These are phyloP conservation scores for Drosophila neotestacea DNA, from an alignment of 2,888 invertebrate genomes.

Conservation along the genomic window DNA sequence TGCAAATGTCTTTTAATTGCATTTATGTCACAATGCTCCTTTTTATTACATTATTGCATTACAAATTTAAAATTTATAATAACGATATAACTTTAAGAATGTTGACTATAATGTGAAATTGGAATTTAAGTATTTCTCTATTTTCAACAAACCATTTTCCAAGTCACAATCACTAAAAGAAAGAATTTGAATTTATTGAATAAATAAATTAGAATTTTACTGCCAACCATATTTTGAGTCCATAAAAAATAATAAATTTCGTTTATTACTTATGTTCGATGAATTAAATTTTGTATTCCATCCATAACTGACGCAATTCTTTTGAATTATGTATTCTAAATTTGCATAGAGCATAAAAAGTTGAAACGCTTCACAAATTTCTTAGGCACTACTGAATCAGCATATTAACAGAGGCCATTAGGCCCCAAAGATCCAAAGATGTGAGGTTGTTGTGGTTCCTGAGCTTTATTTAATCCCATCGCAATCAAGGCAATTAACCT, in stretches of 20 bases:
- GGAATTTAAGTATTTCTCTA: background rate
- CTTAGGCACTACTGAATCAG: background rate
- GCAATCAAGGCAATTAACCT: constrained; percentile 5
- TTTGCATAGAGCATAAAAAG: constrained; percentile 11
- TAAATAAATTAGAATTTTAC: background rate
- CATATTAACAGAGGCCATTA: background rate
- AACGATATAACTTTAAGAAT: background rate
- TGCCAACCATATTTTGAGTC: background rate
- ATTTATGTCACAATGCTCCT: constrained; percentile 57
- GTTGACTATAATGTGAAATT: background rate
- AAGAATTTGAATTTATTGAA: background rate
- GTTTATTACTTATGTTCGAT: background rate
- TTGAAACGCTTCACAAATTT: constrained; percentile 1
- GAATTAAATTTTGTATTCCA: background rate
- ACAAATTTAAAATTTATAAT: constrained; percentile 1
- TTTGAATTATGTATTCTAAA: constrained; percentile 9
- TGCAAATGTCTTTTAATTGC: constrained; percentile 75
- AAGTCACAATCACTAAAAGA: too few relatives aligned
- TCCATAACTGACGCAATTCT: background rate
- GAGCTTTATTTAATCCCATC: background rate
- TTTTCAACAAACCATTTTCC: too few relatives aligned
- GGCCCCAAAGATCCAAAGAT: background rate
- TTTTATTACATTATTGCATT: constrained; percentile 43
- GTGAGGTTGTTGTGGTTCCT: background rate
- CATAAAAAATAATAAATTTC: constrained; percentile 5